Evolutionary conservation across 2,888 invertebrate genomes (phyloP).

Genomic region (Tupiocoris notatus): DNA sequence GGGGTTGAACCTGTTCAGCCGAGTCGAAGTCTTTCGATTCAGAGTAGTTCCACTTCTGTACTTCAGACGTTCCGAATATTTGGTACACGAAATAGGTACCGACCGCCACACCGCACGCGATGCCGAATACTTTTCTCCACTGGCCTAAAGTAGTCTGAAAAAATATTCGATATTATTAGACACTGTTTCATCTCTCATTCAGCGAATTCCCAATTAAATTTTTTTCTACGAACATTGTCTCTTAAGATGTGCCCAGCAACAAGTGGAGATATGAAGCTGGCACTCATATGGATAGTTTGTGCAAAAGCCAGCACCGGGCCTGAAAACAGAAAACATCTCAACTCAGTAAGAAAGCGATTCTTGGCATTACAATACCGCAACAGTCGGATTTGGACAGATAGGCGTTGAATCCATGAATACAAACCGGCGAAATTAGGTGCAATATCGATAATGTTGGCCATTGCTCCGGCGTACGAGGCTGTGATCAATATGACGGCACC

Average conservation of each 20-base stretch:
- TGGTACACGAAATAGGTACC: slow-evolving; percentile 65
- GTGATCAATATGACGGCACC: slow-evolving; percentile 68
- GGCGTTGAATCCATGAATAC: slow-evolving; percentile 4
- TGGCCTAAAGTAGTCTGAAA: slow-evolving; percentile 57
- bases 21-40: slow-evolving; percentile 14
- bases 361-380: not conserved
- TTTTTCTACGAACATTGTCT: no score
- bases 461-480: slow-evolving; percentile 71
- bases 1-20: slow-evolving; percentile 21
- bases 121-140: slow-evolving; percentile 66
- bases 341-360: not conserved
- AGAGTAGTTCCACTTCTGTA: slow-evolving; percentile 52
- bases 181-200: no score
- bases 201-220: no score
- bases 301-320: slow-evolving; percentile 69
- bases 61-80: slow-evolving; percentile 65
- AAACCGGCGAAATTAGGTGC: slow-evolving; percentile 73
- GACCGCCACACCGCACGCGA: slow-evolving; percentile 62
- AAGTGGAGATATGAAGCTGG: slow-evolving; percentile 68
- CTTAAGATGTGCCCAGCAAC: slow-evolving; percentile 63
- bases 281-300: slow-evolving; percentile 75
- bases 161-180: no score
- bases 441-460: slow-evolving; percentile 74
- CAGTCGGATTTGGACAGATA: no score
- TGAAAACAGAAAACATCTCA: slow-evolving; percentile 44